Percentiles rank a stretch among this genome's conserved stretches.
Conservation (phyloP, 1,140 invertebrate genomes). For the Manduca sexta region DNA sequence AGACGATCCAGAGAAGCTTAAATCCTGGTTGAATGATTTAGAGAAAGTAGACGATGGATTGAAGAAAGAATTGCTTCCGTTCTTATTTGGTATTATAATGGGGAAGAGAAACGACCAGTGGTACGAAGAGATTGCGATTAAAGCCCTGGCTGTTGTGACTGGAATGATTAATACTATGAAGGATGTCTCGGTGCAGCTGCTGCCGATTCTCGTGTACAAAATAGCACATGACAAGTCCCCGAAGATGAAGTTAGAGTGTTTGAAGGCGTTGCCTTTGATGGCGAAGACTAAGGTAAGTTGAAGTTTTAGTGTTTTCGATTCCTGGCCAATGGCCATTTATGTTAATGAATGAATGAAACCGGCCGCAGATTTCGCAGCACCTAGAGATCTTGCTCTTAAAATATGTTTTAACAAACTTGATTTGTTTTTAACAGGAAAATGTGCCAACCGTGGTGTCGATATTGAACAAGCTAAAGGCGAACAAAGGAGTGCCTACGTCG, state of each 20-base stretch:
- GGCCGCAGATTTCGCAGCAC: too few species aligned
- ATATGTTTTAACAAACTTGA: too few species aligned
- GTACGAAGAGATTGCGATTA: slow-evolving; percentile 33
- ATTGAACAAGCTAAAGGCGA: slow-evolving; percentile 46
- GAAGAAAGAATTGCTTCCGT: slow-evolving; percentile 40
- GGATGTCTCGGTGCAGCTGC: slow-evolving; percentile 42
- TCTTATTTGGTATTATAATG: slow-evolving; percentile 45
- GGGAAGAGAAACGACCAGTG: slow-evolving; percentile 25
- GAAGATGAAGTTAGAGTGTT: slow-evolving; percentile 44
- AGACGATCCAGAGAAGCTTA: slow-evolving; percentile 44
- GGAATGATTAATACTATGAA: slow-evolving; percentile 37
- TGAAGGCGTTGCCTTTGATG: slow-evolving; percentile 53
- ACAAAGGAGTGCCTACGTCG: slow-evolving; percentile 46
- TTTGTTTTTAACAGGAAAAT: slow-evolving; percentile 42
- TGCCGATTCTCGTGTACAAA: slow-evolving; percentile 54
- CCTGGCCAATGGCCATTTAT: too few species aligned
- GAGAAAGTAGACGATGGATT: slow-evolving; percentile 24
- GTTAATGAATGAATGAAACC: too few species aligned
- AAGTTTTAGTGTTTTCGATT: not conserved
- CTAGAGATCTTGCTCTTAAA: too few species aligned
- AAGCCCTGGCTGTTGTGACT: slow-evolving; percentile 31
- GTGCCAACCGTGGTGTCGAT: slow-evolving; percentile 48
- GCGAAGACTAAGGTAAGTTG: slow-evolving; percentile 47
- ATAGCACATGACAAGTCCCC: slow-evolving; percentile 41
- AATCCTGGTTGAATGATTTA: slow-evolving; percentile 39